A percentile compares a stretch with the other conserved stretches of the same genome.
Conservation (phyloP, 1,140 invertebrate species). For the Orchestia grillus region DNA sequence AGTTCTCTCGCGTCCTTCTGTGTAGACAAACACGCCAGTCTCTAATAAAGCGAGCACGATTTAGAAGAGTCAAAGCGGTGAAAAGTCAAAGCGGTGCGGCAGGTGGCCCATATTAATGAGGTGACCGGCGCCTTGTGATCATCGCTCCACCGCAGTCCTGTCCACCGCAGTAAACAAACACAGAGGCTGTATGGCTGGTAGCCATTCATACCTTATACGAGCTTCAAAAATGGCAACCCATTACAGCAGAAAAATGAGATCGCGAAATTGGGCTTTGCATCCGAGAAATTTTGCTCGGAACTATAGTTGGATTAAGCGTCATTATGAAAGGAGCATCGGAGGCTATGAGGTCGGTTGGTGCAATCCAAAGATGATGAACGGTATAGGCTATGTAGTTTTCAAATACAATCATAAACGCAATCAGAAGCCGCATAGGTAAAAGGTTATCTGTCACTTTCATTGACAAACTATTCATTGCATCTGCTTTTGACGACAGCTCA, state of each 20-base stretch:
- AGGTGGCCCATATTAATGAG: constrained; percentile 11
- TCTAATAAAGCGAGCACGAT: constrained; percentile 1
- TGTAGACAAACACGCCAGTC: not conserved
- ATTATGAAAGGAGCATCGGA: too few relatives aligned
- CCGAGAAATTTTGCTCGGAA: not conserved
- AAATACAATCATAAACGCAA: not conserved
- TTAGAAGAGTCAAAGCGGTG: not conserved
- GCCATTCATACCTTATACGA: not conserved
- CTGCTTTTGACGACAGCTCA: too few relatives aligned
- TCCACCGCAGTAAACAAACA: not conserved
- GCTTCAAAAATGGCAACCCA: not conserved
- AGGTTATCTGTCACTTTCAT: too few relatives aligned
- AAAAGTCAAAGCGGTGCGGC: not conserved
- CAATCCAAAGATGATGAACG: not conserved
- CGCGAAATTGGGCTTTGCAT: not conserved
- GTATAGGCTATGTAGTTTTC: not conserved
- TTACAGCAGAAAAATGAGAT: not conserved
- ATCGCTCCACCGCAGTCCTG: not conserved
- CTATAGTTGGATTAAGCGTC: not conserved
- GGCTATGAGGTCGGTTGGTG: not conserved
- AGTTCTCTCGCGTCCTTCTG: not conserved
- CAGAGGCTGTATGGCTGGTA: not conserved
- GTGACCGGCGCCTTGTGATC: not conserved
- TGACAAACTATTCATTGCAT: too few relatives aligned
- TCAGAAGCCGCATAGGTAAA: too few relatives aligned